Conservation (phyloP, 2,797 vertebrate species). For the Hafferia zeledoni region DNA sequence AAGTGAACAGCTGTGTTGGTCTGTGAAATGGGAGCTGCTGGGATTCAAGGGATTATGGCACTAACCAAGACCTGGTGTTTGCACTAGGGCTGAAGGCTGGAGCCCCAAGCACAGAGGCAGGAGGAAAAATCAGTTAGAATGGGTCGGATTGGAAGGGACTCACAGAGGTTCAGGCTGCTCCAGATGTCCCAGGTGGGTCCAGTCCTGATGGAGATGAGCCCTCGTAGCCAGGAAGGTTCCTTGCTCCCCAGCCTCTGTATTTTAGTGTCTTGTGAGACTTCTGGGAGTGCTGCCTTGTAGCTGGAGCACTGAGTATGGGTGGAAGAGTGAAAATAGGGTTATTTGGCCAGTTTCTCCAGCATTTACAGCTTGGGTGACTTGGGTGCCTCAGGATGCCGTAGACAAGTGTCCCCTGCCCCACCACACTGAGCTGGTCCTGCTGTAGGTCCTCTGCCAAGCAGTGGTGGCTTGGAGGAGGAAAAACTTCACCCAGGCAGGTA, state of each 20-base stretch:
- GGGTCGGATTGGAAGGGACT: background rate
- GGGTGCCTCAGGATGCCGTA: fast-evolving
- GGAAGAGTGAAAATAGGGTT: background rate
- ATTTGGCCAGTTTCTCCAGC: fast-evolving
- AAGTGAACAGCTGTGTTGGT: background rate
- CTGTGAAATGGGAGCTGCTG: conserved; percentile 28
- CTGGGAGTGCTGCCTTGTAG: background rate
- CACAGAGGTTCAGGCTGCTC: background rate
- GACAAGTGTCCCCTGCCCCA: background rate
- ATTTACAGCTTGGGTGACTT: background rate
- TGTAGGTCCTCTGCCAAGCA: background rate
- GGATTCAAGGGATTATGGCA: background rate
- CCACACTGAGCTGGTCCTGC: background rate
- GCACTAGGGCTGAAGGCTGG: background rate
- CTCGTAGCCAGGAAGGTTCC: background rate
- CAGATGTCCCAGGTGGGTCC: background rate
- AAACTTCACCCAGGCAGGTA: background rate
- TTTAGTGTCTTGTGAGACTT: fast-evolving
- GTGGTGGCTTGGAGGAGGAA: background rate
- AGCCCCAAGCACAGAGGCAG: background rate
- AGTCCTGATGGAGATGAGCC: background rate
- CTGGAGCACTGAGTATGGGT: fast-evolving
- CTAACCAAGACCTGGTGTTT: background rate
- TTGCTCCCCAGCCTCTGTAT: background rate
- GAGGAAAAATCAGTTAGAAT: background rate